Conservation (phyloP, 2,797 vertebrate genomes). For the Enteromius radiatus region DNA sequence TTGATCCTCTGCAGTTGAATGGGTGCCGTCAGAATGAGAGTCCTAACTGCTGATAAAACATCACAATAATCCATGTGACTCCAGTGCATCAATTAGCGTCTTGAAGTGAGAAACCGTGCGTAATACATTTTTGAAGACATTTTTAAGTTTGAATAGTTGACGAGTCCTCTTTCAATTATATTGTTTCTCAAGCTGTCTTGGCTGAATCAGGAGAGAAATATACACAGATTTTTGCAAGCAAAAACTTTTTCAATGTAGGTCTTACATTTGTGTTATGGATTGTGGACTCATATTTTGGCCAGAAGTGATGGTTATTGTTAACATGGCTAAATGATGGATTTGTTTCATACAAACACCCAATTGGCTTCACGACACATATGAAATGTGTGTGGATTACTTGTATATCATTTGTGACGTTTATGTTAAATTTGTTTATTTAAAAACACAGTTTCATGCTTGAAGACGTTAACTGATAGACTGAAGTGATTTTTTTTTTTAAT, state of each 20-base stretch:
- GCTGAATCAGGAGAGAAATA: background rate
- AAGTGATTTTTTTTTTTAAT: background rate
- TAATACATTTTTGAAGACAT: background rate
- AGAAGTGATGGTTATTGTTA: background rate
- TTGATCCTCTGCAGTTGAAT: background rate
- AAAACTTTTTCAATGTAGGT: background rate
- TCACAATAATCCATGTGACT: background rate
- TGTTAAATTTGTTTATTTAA: too few species aligned
- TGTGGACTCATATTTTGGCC: background rate
- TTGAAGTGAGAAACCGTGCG: background rate
- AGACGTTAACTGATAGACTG: background rate
- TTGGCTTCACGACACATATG: background rate
- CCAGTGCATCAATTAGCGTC: background rate
- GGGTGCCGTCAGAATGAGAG: background rate
- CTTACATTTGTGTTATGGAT: background rate
- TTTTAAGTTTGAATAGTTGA: background rate
- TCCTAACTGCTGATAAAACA: background rate
- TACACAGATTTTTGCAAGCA: background rate
- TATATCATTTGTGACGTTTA: background rate
- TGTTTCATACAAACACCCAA: background rate
- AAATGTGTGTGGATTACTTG: background rate
- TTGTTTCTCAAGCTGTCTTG: background rate
- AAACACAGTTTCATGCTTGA: too few species aligned
- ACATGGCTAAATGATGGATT: background rate
- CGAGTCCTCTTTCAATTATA: background rate